phyloP scores from a whole-genome alignment of 2,797 vertebrate species.

The Paedocypris micromegethes region DNA sequence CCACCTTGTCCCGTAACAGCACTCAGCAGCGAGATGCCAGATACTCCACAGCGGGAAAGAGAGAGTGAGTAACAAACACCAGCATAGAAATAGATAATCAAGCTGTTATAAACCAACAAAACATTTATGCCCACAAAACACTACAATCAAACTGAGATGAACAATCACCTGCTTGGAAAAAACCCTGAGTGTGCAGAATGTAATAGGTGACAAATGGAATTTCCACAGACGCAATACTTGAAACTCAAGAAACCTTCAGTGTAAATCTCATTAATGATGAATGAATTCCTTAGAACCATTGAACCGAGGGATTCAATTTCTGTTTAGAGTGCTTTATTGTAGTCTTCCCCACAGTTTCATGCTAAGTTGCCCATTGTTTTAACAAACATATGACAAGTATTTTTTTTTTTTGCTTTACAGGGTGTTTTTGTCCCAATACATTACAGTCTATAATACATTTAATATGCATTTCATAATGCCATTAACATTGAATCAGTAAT shows the following conservation, averaged over 20 bases:
- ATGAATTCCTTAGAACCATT: slow-evolving; percentile 27
- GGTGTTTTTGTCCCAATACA: too few species aligned
- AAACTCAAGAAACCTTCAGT: slow-evolving; percentile 37
- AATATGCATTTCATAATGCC: too few species aligned
- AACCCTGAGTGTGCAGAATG: slow-evolving; percentile 4
- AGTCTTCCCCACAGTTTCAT: slow-evolving; percentile 3
- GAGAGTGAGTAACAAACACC: neutral
- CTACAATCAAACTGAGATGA: slow-evolving; percentile 5
- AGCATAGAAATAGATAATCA: neutral
- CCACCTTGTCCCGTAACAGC: slow-evolving; percentile 17
- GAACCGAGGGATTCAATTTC: slow-evolving; percentile 16
- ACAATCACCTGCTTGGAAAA: neutral
- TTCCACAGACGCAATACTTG: slow-evolving; percentile 28
- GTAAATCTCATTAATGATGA: slow-evolving; percentile 47
- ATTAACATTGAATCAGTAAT: too few species aligned
- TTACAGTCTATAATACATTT: too few species aligned
- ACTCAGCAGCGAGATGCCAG: slow-evolving; percentile 13
- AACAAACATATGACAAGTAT: too few species aligned
- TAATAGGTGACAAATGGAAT: neutral
- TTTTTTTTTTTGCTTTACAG: too few species aligned
- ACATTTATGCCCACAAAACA: neutral
- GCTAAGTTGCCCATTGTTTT: too few species aligned
- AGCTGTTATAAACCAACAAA: neutral
- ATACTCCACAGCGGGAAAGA: slow-evolving; percentile 12
- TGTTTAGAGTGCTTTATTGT: slow-evolving; percentile 13